Evolutionary conservation across 2,113 vertebrate genomes (phyloP).

Genomic region (Oostethus manadensis): DNA sequence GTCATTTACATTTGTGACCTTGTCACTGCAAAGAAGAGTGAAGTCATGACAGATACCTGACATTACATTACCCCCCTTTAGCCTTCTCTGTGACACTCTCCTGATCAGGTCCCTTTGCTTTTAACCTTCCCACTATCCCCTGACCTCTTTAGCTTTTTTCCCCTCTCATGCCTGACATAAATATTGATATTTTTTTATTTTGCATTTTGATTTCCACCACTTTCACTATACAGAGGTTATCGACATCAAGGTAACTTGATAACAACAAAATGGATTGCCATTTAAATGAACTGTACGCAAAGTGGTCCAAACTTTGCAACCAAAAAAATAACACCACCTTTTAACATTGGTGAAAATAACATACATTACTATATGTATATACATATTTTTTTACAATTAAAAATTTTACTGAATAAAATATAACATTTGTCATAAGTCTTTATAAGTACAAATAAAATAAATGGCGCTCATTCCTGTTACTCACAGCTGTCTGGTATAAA

Average conservation of each 20-base stretch:
- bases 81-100: constrained; percentile 44
- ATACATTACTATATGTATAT: too few relatives aligned
- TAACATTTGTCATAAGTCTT: too few relatives aligned
- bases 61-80: constrained; percentile 64
- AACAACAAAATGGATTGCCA: too few relatives aligned
- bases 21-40: constrained; percentile 59
- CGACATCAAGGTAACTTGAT: neutral
- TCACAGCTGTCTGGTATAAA: too few relatives aligned
- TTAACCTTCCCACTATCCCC: constrained; percentile 44
- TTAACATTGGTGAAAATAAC: too few relatives aligned
- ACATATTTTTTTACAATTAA: too few relatives aligned
- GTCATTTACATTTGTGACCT: constrained; percentile 66
- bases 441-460: too few relatives aligned
- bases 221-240: neutral
- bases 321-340: neutral
- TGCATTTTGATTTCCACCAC: constrained; percentile 10
- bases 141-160: constrained; percentile 38
- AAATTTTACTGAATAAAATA: too few relatives aligned
- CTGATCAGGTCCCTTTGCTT: constrained; percentile 39
- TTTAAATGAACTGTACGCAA: too few relatives aligned
- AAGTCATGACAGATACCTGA: constrained; percentile 66
- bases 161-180: constrained; percentile 15
- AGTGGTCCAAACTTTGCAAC: too few relatives aligned
- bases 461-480: too few relatives aligned
- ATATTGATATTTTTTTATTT: constrained; percentile 28